These are phyloP conservation scores for Brachionichthys hirsutus DNA, from an alignment of 2,113 vertebrate species.

Conservation along the genomic window DNA sequence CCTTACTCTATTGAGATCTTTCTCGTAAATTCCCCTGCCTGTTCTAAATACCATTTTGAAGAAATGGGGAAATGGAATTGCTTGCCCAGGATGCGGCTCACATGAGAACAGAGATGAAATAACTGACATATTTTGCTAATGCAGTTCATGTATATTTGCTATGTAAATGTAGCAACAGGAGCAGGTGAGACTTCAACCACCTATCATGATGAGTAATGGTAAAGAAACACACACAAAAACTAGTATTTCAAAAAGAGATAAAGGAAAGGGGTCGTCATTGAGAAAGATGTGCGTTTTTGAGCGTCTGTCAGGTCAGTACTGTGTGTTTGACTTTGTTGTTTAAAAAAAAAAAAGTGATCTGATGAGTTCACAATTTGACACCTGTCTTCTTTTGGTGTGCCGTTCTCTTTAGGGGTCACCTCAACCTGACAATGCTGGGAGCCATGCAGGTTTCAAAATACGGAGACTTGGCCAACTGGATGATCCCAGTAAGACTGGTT, in stretches of 20 bases:
- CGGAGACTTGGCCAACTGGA: constrained; percentile 98
- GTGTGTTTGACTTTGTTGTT: neutral
- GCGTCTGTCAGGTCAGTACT: too few species aligned
- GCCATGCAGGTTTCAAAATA: constrained; percentile 97
- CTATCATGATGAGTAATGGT: too few species aligned
- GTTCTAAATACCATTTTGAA: too few species aligned
- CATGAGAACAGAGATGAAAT: too few species aligned
- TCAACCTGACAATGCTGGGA: constrained; percentile 97
- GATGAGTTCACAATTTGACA: constrained; percentile 30
- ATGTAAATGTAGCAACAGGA: neutral
- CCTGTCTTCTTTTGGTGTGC: constrained; percentile 46
- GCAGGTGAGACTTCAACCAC: neutral
- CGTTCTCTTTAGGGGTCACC: constrained; percentile 84
- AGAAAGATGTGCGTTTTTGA: too few species aligned
- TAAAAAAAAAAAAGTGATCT: constrained; percentile 5
- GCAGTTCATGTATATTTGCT: neutral
- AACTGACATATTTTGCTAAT: too few species aligned
- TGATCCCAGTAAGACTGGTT: constrained; percentile 91
- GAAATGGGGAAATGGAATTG: too few species aligned
- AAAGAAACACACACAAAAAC: too few species aligned
- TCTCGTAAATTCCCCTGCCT: too few species aligned
- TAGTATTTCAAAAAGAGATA: too few species aligned
- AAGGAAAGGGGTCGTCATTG: neutral
- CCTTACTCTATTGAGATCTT: neutral
- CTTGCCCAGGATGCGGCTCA: too few species aligned